Evolutionary conservation across 2,888 invertebrate species (phyloP).

Genomic region (Yponomeuta malinellus): DNA sequence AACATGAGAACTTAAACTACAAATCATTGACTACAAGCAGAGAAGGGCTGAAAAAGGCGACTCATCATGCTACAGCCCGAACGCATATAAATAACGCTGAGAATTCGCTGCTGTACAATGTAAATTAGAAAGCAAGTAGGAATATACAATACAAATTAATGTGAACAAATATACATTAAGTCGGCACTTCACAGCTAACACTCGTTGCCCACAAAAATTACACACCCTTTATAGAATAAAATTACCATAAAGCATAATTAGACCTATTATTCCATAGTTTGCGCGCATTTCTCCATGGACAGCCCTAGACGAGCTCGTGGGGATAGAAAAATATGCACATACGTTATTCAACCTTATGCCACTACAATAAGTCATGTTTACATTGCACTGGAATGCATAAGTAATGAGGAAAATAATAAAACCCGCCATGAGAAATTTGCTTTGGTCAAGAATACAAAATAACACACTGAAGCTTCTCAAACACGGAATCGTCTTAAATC

Average conservation of each 20-base stretch:
- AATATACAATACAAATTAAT: conserved; percentile 7
- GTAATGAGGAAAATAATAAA: conserved; percentile 57
- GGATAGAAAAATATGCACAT: conserved; percentile 37
- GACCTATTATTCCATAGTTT: conserved; percentile 62
- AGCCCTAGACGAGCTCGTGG: conserved; percentile 26
- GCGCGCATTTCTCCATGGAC: conserved; percentile 31
- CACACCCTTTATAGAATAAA: conserved; percentile 56
- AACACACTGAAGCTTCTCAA: background rate
- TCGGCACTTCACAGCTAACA: conserved; percentile 12
- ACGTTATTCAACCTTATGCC: conserved; percentile 21
- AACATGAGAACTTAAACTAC: background rate
- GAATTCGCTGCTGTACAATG: background rate
- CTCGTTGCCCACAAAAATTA: conserved; percentile 38
- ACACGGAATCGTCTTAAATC: no score
- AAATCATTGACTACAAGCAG: background rate
- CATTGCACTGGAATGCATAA: conserved; percentile 71
- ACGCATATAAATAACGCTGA: background rate
- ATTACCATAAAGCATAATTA: conserved; percentile 71
- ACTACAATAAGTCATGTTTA: conserved; percentile 62
- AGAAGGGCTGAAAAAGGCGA: background rate
- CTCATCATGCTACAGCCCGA: background rate
- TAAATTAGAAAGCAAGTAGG: background rate
- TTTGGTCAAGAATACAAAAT: conserved; percentile 43
- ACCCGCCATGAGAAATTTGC: conserved; percentile 62
- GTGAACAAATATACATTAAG: conserved; percentile 14